These are phyloP conservation scores for Axis porcinus DNA, from an alignment of 2,113 vertebrate species.

Conservation along the genomic window DNA sequence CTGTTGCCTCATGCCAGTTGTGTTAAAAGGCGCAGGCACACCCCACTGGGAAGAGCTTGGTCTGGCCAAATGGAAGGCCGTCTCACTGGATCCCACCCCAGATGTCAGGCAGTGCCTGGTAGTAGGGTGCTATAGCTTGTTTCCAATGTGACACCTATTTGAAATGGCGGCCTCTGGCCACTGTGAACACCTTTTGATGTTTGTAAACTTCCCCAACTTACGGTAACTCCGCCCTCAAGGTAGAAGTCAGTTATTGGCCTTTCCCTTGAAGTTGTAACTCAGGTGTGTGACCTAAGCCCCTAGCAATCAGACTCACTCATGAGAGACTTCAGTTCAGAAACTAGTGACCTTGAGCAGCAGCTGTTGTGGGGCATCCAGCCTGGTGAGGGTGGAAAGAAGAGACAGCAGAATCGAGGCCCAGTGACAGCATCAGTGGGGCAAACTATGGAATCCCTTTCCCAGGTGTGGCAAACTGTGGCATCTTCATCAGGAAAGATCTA, in stretches of 20 bases:
- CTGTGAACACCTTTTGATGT: not conserved
- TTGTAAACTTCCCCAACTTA: not conserved
- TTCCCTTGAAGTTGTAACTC: not conserved
- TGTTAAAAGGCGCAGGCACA: not conserved
- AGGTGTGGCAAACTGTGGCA: no score
- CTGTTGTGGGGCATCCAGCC: not conserved
- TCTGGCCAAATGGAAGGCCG: not conserved
- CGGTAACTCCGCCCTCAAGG: not conserved
- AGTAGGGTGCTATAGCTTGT: not conserved
- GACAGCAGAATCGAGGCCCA: not conserved
- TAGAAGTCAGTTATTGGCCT: not conserved
- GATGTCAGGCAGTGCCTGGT: not conserved
- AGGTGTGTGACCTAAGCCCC: not conserved
- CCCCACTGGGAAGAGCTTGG: not conserved
- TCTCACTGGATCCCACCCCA: not conserved
- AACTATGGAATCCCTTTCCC: not conserved
- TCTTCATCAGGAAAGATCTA: not conserved
- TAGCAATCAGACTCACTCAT: not conserved
- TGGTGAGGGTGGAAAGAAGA: not conserved
- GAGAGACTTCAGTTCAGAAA: not conserved
- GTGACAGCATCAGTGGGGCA: not conserved
- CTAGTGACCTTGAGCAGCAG: not conserved
- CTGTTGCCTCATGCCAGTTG: not conserved
- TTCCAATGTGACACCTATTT: not conserved
- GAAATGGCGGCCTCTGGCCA: not conserved